Evolutionary conservation across 2,888 invertebrate genomes (phyloP), one percentile per base, ranked within the genome.

Genomic region (Macropis europaea): DNA sequence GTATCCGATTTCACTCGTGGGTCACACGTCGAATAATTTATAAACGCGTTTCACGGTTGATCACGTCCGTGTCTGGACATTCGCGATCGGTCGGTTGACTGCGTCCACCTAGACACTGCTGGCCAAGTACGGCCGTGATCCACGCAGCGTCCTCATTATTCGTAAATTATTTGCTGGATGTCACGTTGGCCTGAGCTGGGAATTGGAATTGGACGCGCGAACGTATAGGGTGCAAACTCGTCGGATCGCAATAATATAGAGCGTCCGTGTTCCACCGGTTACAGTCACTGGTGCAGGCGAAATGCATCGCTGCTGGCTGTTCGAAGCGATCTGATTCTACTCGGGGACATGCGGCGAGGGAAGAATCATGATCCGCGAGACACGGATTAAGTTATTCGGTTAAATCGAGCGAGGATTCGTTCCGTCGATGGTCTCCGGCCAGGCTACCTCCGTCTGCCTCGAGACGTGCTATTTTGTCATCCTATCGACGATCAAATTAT

Each of bases 151-250:
- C 71, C 81, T 84, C 83, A 79, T 84, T 84, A 84, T 78, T 81
- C 83, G 78, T 78, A 82, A 84, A 84, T 84, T 83, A 84, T 84
- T 83, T 82, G 79, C 75, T 56, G 54, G 73, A 75, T 76, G 81
- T 76, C 79, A 79, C 77, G 81, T 82, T 73, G 77, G 66, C 47
- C 63, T 40, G 73, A 62, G 43, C 62, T 42, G 76, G 75, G 73
- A 77, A 82, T 77, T 75, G 77, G 77, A 82, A 83, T 82, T 76
- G 84, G 80, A 77, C 64, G 73, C 59, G 57, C 68, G 72, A 61
- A 47, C 64, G 59, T 70, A 69, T 38, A 69, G 70, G 74, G 71
- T 62, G 73, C 69, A 56, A 70, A 66, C 59, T 70, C 76, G 63
- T 47, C 56, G 79, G 75, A 71, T 77, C 77, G 73, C 66, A 79